Percentiles rank a stretch among this genome's conserved stretches.
Evolutionary conservation across 2,797 vertebrate genomes (phyloP).

Genomic region (Onychomys leucogaster): DNA sequence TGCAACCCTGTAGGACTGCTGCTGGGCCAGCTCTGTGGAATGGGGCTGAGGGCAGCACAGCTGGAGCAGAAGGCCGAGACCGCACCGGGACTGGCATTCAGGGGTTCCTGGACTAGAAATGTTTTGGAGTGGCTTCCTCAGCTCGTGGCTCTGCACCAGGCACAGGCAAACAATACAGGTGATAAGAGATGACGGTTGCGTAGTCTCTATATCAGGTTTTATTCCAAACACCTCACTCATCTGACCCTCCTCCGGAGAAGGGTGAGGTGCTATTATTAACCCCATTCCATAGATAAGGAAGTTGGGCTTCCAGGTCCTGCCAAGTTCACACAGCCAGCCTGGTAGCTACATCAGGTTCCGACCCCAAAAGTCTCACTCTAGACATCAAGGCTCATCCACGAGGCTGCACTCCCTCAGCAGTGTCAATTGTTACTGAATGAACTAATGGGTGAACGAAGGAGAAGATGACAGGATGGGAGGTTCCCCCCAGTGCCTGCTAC

Average conservation of each 20-base stretch:
- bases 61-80: background rate
- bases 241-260: slow-evolving; percentile 3
- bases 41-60: background rate
- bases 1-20: background rate
- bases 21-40: background rate
- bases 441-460: background rate
- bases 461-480: background rate
- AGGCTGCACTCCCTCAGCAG: background rate
- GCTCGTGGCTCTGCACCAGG: slow-evolving; percentile 31
- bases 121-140: background rate
- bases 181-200: background rate
- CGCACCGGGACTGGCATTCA: background rate
- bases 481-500: background rate
- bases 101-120: background rate
- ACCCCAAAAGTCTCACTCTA: slow-evolving; percentile 8
- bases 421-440: background rate
- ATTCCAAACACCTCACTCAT: slow-evolving; percentile 58
- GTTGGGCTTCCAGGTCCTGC: background rate
- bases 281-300: slow-evolving; percentile 69
- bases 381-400: background rate
- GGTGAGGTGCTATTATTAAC: slow-evolving; percentile 72
- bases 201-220: slow-evolving; percentile 49
- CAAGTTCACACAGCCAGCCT: slow-evolving; percentile 20
- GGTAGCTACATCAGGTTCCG: slow-evolving; percentile 22
- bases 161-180: background rate